Conservation (phyloP, 2,797 vertebrate species). For the Hydrophis major region DNA sequence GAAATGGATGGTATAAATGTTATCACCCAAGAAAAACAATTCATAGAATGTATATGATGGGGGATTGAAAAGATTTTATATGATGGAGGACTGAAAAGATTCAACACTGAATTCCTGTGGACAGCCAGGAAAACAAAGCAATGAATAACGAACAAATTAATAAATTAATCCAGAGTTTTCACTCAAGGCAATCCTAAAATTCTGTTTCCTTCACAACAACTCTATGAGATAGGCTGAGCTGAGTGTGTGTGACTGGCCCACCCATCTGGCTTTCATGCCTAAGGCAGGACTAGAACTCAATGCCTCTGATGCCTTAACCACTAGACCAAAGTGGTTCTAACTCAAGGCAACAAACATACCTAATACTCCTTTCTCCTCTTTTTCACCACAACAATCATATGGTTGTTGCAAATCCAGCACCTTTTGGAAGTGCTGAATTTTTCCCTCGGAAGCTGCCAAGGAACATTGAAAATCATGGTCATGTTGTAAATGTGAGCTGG, state of each 20-base stretch:
- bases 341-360: not conserved
- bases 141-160: not conserved
- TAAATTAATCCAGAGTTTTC: not conserved
- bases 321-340: not conserved
- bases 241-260: not conserved
- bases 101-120: not conserved
- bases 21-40: not conserved
- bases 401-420: not conserved
- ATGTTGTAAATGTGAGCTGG: not conserved
- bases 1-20: not conserved
- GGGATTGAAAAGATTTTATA: not conserved
- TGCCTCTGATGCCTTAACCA: not conserved
- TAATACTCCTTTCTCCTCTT: not conserved
- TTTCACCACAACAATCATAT: not conserved
- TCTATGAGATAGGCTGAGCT: not conserved
- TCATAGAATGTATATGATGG: not conserved
- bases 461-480: not conserved
- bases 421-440: too few relatives aligned
- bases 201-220: not conserved
- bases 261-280: not conserved
- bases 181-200: not conserved
- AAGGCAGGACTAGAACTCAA: not conserved
- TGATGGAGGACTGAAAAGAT: not conserved
- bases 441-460: not conserved
- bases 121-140: not conserved